These are phyloP conservation scores for Yasuhikotakia modesta DNA, from an alignment of 2,797 vertebrate species.

Conservation along the genomic window DNA sequence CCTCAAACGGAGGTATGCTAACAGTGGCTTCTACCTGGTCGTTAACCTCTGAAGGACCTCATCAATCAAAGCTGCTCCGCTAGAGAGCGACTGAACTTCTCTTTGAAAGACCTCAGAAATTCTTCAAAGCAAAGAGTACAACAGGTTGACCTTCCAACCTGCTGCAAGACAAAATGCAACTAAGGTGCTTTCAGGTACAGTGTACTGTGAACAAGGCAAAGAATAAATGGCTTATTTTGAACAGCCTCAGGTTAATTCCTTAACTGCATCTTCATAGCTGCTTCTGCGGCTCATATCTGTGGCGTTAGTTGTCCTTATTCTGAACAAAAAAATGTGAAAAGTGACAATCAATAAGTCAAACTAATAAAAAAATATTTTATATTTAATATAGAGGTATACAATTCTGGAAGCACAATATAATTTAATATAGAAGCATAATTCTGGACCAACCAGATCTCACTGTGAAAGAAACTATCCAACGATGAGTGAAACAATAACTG, in stretches of 20 bases:
- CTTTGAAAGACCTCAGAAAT: constrained; percentile 64
- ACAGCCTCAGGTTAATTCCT: constrained; percentile 11
- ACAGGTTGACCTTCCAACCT: constrained; percentile 23
- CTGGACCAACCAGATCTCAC: neutral
- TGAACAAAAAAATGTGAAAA: neutral
- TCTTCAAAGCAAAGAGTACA: constrained; percentile 42
- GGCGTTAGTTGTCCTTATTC: too few relatives aligned
- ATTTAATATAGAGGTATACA: neutral
- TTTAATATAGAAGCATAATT: neutral
- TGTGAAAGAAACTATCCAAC: neutral
- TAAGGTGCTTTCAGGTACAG: constrained; percentile 20
- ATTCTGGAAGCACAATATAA: too few relatives aligned
- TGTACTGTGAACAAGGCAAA: neutral
- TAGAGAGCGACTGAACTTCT: constrained; percentile 60
- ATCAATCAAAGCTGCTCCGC: constrained; percentile 73
- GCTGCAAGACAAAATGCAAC: constrained; percentile 33
- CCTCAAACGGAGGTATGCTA: constrained; percentile 72
- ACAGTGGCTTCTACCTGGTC: constrained; percentile 51
- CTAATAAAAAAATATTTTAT: neutral
- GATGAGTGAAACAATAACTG: neutral
- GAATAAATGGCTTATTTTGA: constrained; percentile 16
- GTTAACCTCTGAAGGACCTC: constrained; percentile 73
- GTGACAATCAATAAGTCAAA: constrained; percentile 6
- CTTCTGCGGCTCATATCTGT: neutral
- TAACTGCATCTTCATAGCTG: neutral